Base-by-base conservation (phyloP, 2,888 invertebrate genomes). In the Campoletis raptor region DNA sequence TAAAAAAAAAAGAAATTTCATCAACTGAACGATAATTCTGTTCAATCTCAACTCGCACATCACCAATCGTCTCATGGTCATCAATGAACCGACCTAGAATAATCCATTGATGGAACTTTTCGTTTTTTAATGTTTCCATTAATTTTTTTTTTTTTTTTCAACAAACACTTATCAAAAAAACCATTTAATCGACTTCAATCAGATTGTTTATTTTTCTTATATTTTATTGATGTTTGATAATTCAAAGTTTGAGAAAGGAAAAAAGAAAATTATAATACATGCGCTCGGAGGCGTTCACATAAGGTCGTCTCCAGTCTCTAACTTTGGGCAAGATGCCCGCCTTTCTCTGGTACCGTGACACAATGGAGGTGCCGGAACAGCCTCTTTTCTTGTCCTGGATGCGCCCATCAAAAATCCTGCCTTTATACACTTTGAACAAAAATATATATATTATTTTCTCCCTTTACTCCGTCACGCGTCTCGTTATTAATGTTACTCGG, bases 401-500 rank as follows among this genome's bases (percentile, higher is more conserved):
- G 73, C 52, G 66, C 81, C 72, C 45, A 61, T 36, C 52, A 48
- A 61, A 54, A 64, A 52, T 76, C 30, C 24, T 57, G 37, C 76
- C 45, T 42, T 76, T n/a, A 61, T n/a, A 64, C 37, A 76, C 54
- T 64, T 61, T 30, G 24, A 61, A 12, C 12, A 5, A 10, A 57
- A 8, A 76, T 37, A 6, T 15, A 18, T 67, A 40, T 66, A 61
- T 74, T 80, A 70, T 66, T 36, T 86, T 70, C 21, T 86, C 57
- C 70, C 36, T 81, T 80, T 87, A 66, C 84, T 81, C 69, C 79
- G 82, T 82, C 86, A 70, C 81, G 82, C 86, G 15, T 76, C 45
- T 88, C 88, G 83, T 90, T 90, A 91, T 90, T 90, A 92, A 91
- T 88, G 90, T 89, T 89, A 89, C 30, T 61, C 61, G 61, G 30